Percentiles rank a stretch among this genome's conserved stretches.
Conservation (phyloP, 30 jellyfish, hydroid and myxozoan species). For the Euphysa ruthae region DNA sequence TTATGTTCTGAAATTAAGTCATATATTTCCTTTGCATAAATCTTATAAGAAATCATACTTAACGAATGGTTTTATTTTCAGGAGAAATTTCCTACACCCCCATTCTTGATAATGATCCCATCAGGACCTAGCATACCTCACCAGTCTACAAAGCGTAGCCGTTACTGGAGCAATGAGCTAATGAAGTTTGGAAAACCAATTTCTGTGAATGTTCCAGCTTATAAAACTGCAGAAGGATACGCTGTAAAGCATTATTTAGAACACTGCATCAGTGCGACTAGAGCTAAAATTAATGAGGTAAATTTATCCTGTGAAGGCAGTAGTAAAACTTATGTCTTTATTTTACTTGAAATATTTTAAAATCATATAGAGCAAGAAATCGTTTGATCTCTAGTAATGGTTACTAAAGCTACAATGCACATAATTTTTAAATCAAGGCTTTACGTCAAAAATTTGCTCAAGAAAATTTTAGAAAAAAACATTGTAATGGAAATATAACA, state of each 20-base stretch:
- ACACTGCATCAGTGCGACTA: slow-evolving; percentile 61
- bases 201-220: slow-evolving; percentile 59
- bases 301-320: neutral
- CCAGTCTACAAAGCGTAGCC: slow-evolving; percentile 50
- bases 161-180: slow-evolving; percentile 76
- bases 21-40: no score
- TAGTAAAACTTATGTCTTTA: neutral
- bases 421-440: no score
- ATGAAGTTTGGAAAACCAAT: slow-evolving; percentile 41
- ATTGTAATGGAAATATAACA: no score
- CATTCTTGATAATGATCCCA: slow-evolving; percentile 71
- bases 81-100: slow-evolving; percentile 61
- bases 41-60: no score
- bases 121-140: slow-evolving; percentile 71
- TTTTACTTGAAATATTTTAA: no score
- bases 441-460: no score
- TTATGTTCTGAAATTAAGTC: no score
- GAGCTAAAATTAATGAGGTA: slow-evolving; percentile 62
- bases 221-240: slow-evolving; percentile 54
- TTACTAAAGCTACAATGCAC: no score
- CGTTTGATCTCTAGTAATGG: no score
- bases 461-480: no score
- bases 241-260: slow-evolving; percentile 62
- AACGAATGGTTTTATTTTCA: neutral
- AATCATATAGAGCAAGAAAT: no score